phyloP scores from a whole-genome alignment of 2,888 invertebrate genomes.

The Caenorhabditis afra region DNA sequence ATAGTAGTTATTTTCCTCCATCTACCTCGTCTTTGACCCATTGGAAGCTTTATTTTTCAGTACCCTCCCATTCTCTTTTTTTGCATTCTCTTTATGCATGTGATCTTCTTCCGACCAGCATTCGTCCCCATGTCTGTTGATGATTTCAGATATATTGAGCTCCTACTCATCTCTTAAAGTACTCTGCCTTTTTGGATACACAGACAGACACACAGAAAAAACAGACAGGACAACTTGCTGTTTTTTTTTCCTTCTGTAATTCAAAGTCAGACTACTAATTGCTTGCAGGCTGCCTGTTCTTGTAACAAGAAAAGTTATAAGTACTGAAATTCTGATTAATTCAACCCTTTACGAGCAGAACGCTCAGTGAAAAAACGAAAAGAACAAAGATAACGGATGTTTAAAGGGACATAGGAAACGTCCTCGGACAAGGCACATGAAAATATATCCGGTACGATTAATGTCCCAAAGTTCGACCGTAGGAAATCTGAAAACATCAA shows the following conservation, averaged over 20 bases:
- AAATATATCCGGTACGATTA: slow-evolving; percentile 11
- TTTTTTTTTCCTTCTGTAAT: not conserved
- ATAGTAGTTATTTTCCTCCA: too few relatives aligned
- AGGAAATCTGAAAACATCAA: too few relatives aligned
- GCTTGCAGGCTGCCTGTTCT: not conserved
- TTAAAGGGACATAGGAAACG: too few relatives aligned
- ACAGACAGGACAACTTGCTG: slow-evolving; percentile 5
- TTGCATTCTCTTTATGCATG: slow-evolving; percentile 18
- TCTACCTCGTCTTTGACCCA: too few relatives aligned
- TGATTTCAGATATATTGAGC: slow-evolving; percentile 21
- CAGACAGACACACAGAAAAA: slow-evolving; percentile 1
- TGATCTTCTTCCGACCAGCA: slow-evolving; percentile 4
- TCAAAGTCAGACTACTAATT: slow-evolving; percentile 1
- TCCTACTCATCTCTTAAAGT: slow-evolving; percentile 27
- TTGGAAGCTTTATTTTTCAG: too few relatives aligned
- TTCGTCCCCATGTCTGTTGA: slow-evolving; percentile 26
- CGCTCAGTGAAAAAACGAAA: too few relatives aligned
- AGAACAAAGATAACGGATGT: not conserved
- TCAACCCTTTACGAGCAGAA: too few relatives aligned
- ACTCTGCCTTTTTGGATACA: slow-evolving; percentile 3
- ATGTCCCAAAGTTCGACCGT: slow-evolving; percentile 4
- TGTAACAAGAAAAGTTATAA: not conserved
- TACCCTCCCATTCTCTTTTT: too few relatives aligned
- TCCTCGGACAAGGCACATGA: too few relatives aligned
- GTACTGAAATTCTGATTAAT: too few relatives aligned